Conservation (phyloP, 2,888 invertebrate genomes). For the Chymomyza amoena region DNA sequence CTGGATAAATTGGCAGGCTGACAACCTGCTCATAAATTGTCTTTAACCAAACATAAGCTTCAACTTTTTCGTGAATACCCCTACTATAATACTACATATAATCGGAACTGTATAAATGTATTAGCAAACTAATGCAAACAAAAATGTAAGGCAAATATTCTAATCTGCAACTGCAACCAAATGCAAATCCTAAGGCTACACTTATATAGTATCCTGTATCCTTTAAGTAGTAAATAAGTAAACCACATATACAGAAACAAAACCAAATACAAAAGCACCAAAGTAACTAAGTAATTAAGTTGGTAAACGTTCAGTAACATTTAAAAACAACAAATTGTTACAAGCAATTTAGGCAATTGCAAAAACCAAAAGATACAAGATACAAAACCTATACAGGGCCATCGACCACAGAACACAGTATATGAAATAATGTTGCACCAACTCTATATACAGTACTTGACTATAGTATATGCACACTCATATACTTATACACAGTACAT, state of each 20-base stretch:
- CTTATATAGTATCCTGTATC: neutral
- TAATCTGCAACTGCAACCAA: constrained; percentile 35
- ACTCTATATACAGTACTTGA: constrained; percentile 22
- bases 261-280: neutral
- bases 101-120: neutral
- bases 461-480: constrained; percentile 6
- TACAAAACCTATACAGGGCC: constrained; percentile 56
- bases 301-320: neutral
- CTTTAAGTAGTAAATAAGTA: neutral
- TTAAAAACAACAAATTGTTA: constrained; percentile 19
- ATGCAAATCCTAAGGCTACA: neutral
- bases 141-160: constrained; percentile 65
- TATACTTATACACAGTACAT: constrained; percentile 11
- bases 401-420: constrained; percentile 47
- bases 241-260: neutral
- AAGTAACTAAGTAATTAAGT: neutral
- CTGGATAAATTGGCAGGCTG: too few relatives aligned
- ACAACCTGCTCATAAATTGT: too few relatives aligned
- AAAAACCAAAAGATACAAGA: constrained; percentile 35
- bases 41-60: neutral
- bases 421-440: constrained; percentile 56
- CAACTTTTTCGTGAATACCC: constrained; percentile 41
- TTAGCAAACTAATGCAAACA: constrained; percentile 27
- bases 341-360: constrained; percentile 15
- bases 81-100: constrained; percentile 35